Percentiles rank a stretch among this genome's conserved stretches.
These are phyloP conservation scores for Nasonovia ribisnigri DNA, from an alignment of 2,888 invertebrate species.

Conservation along the genomic window DNA sequence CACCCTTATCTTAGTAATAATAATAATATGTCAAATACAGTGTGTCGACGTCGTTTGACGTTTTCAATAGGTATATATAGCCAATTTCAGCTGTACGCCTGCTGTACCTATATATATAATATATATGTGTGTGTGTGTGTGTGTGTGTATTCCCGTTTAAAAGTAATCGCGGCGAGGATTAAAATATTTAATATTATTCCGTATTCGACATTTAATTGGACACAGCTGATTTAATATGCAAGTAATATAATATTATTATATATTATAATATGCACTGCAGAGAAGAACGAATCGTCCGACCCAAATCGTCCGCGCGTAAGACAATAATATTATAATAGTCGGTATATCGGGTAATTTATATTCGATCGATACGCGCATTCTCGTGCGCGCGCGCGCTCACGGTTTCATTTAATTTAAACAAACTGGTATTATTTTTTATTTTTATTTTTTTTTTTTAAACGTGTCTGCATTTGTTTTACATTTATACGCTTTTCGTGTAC, in stretches of 20 bases:
- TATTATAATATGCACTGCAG: too few relatives aligned
- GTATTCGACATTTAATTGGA: background rate
- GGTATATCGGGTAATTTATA: conserved; percentile 38
- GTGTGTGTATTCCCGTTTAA: too few relatives aligned
- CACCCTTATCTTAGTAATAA: too few relatives aligned
- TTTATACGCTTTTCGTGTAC: conserved; percentile 26
- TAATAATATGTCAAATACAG: too few relatives aligned
- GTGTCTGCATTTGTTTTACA: conserved; percentile 53
- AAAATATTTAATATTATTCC: background rate
- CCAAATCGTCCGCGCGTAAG: background rate
- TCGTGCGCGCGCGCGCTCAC: conserved; percentile 22
- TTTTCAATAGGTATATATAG: too few relatives aligned
- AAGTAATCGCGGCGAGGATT: too few relatives aligned
- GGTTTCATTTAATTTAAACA: conserved; percentile 59
- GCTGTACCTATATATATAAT: too few relatives aligned
- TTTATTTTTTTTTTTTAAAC: background rate
- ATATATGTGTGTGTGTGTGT: too few relatives aligned
- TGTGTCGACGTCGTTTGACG: too few relatives aligned
- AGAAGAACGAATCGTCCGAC: background rate
- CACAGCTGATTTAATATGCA: background rate
- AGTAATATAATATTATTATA: background rate
- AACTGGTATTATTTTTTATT: conserved; percentile 48
- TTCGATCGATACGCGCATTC: conserved; percentile 45
- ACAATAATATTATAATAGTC: background rate
- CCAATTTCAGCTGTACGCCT: too few relatives aligned